These are phyloP conservation scores for Microctenopoma lineatum DNA, from an alignment of 2,797 vertebrate species.

Conservation along the genomic window DNA sequence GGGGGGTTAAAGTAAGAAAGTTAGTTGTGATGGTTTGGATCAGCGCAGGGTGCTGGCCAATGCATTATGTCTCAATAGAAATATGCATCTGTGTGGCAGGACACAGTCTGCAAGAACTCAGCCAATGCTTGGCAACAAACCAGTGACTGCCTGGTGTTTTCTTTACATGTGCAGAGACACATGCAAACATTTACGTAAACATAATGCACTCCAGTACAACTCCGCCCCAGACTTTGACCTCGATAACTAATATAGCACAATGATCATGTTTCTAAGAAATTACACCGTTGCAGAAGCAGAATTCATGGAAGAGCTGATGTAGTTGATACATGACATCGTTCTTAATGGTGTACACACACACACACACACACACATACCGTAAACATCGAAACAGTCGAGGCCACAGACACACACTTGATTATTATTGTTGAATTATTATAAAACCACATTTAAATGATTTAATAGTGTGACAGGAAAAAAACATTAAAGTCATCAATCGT, in stretches of 20 bases:
- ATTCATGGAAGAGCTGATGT: no score
- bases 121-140: conserved; percentile 43
- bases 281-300: no score
- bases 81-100: background rate
- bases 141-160: conserved; percentile 5
- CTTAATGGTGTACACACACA: background rate
- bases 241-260: no score
- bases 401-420: conserved; percentile 3
- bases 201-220: no score
- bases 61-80: background rate
- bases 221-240: background rate
- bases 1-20: no score
- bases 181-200: background rate
- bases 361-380: background rate
- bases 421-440: background rate
- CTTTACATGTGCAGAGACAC: conserved; percentile 8
- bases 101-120: conserved; percentile 15
- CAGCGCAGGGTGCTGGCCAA: no score
- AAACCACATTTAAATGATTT: conserved; percentile 12
- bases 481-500: background rate
- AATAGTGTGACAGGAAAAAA: conserved; percentile 2
- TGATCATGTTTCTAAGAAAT: no score
- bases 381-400: background rate
- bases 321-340: no score
- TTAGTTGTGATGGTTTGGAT: no score